A percentile compares a stretch with the other conserved stretches of the same genome.
These are phyloP conservation scores for Thripadectes ignobilis DNA, from an alignment of 2,797 vertebrate species.

Conservation along the genomic window DNA sequence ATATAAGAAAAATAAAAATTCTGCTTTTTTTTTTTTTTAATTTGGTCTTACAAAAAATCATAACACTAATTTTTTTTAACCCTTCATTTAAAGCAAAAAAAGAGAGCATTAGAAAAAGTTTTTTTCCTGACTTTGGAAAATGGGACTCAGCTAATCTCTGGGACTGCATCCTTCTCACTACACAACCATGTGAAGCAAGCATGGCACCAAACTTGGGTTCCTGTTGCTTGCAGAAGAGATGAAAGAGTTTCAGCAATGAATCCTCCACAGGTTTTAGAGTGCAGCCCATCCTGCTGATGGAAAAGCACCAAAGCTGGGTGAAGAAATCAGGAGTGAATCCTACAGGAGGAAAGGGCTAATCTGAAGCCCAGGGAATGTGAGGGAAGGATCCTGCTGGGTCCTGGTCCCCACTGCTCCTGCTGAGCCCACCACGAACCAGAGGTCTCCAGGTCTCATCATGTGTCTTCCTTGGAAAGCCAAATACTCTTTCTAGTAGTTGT, in stretches of 20 bases:
- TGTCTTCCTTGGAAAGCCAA: background rate
- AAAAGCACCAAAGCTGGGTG: background rate
- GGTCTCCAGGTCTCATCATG: rapidly evolving
- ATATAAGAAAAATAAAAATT: conserved; percentile 40
- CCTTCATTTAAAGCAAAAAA: background rate
- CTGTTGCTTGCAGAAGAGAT: background rate
- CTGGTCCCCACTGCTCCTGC: background rate
- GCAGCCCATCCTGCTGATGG: rapidly evolving
- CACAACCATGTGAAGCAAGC: rapidly evolving
- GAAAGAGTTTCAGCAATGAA: background rate
- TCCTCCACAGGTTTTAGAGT: background rate
- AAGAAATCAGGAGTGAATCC: background rate
- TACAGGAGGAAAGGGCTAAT: background rate
- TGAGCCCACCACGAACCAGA: background rate
- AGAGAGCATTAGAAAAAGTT: background rate
- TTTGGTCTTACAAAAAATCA: conserved; percentile 48
- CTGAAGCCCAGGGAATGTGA: background rate
- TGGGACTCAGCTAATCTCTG: background rate
- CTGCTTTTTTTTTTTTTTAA: conserved; percentile 8
- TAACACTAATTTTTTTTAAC: background rate
- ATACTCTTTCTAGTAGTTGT: background rate
- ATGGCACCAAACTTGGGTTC: background rate
- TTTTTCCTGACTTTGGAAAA: background rate
- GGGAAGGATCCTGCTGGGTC: background rate
- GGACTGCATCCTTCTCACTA: background rate